A percentile compares a stretch with the other conserved stretches of the same genome.
Conservation (phyloP, 92 coral and sea anemone genomes). For the Blastomussa wellsi region DNA sequence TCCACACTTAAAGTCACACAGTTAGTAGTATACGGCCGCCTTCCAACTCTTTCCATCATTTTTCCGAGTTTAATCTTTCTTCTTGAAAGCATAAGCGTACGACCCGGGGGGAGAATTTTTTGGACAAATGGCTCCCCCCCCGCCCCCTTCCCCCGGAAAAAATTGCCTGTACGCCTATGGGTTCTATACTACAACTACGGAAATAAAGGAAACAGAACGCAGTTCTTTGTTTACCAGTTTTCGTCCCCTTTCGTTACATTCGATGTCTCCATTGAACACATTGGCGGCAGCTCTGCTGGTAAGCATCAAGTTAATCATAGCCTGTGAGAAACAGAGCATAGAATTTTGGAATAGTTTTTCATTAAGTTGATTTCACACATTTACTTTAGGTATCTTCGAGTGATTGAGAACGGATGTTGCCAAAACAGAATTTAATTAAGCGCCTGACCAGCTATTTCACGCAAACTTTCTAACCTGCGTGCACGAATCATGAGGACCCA, state of each 20-base stretch:
- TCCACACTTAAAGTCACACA: too few relatives aligned
- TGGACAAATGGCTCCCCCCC: too few relatives aligned
- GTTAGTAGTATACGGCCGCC: too few relatives aligned
- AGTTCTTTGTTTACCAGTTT: constrained; percentile 50
- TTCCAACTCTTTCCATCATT: too few relatives aligned
- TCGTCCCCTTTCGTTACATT: constrained; percentile 66
- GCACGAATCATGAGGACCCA: constrained; percentile 78
- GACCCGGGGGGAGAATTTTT: too few relatives aligned
- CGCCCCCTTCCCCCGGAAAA: too few relatives aligned
- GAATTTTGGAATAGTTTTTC: not conserved
- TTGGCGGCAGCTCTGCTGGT: constrained; percentile 75
- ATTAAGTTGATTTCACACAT: not conserved
- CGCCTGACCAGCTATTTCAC: too few relatives aligned
- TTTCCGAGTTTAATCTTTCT: too few relatives aligned
- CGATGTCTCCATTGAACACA: constrained; percentile 72
- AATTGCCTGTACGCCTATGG: too few relatives aligned
- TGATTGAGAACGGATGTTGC: not conserved
- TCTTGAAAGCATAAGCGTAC: too few relatives aligned
- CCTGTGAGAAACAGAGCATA: constrained; percentile 34
- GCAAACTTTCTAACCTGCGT: constrained; percentile 63
- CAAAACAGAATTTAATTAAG: not conserved
- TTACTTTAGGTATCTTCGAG: not conserved
- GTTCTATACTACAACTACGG: not conserved
- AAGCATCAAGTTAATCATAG: constrained; percentile 74
- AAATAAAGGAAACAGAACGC: not conserved